Percentiles rank a stretch among this genome's conserved stretches.
These are phyloP conservation scores for Taenioides sp. DNA, from an alignment of 2,797 vertebrate species.

Conservation along the genomic window DNA sequence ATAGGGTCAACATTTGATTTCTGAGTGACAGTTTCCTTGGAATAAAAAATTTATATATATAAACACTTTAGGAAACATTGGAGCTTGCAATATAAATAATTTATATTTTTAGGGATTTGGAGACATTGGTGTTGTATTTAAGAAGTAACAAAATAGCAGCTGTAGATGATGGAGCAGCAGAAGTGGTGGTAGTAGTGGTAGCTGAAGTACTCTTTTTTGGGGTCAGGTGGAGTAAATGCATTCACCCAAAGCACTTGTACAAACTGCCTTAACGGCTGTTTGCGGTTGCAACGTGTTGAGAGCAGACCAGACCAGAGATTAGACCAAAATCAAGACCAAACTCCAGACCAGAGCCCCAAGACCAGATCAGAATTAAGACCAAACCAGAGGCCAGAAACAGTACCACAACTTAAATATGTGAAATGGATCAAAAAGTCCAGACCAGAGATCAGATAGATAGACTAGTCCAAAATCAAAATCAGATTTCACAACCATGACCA, in stretches of 20 bases:
- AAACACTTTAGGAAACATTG: too few relatives aligned
- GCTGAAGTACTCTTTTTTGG: too few relatives aligned
- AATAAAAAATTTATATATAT: too few relatives aligned
- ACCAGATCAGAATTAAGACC: neutral
- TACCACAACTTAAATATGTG: too few relatives aligned
- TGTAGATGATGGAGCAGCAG: too few relatives aligned
- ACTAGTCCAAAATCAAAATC: too few relatives aligned
- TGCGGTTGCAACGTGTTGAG: constrained; percentile 2
- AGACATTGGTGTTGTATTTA: neutral
- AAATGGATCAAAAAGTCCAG: neutral
- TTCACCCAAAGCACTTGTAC: neutral
- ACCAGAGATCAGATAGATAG: neutral
- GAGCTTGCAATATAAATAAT: neutral
- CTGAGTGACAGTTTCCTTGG: too few relatives aligned
- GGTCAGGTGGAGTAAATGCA: neutral
- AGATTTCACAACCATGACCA: too few relatives aligned
- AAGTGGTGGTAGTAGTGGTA: too few relatives aligned
- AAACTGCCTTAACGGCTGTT: constrained; percentile 4
- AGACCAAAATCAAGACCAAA: neutral
- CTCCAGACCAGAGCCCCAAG: too few relatives aligned
- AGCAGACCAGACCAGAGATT: neutral
- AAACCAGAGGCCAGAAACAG: neutral
- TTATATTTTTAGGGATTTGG: neutral
- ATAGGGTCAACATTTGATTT: too few relatives aligned
- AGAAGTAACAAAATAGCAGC: too few relatives aligned